Evolutionary conservation across 2,113 vertebrate species (phyloP).

Genomic region (Bagarius yarrelli): DNA sequence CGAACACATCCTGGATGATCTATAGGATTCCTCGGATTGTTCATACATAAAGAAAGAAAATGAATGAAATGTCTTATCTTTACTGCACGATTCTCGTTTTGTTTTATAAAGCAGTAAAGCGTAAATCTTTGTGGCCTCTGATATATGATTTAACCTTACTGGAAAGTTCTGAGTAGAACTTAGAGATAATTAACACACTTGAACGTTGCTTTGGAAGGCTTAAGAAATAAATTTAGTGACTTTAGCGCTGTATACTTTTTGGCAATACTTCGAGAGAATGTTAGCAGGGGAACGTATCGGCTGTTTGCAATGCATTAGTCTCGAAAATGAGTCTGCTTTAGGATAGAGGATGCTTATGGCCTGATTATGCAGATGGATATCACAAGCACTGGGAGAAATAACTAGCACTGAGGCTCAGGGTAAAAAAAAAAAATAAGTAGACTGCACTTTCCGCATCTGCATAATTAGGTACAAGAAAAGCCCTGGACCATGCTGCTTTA

Average conservation of each 20-base stretch:
- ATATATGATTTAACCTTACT: conserved; percentile 33
- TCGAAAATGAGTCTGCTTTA: conserved; percentile 31
- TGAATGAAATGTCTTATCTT: background rate
- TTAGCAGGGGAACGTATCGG: background rate
- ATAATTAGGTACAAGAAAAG: conserved; percentile 28
- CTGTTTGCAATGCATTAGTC: conserved; percentile 35
- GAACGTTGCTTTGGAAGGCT: background rate
- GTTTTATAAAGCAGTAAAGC: conserved; percentile 3
- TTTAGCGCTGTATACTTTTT: background rate
- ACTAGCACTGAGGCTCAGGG: conserved; percentile 24
- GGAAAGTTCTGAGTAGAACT: conserved; percentile 27
- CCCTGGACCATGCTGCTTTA: background rate
- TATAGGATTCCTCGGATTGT: conserved; percentile 6
- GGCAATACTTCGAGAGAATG: background rate
- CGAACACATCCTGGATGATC: conserved; percentile 27
- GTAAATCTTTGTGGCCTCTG: conserved; percentile 24
- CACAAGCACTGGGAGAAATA: conserved; percentile 3
- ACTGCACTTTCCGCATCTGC: background rate
- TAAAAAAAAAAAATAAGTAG: conserved; percentile 15
- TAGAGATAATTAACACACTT: conserved; percentile 12
- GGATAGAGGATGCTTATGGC: conserved; percentile 29
- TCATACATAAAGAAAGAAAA: conserved; percentile 16
- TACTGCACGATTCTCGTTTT: conserved; percentile 10
- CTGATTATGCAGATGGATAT: conserved; percentile 40
- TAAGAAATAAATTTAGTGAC: conserved; percentile 16